Conservation (phyloP, 2,888 invertebrate genomes). For the Watsonalla binaria region DNA sequence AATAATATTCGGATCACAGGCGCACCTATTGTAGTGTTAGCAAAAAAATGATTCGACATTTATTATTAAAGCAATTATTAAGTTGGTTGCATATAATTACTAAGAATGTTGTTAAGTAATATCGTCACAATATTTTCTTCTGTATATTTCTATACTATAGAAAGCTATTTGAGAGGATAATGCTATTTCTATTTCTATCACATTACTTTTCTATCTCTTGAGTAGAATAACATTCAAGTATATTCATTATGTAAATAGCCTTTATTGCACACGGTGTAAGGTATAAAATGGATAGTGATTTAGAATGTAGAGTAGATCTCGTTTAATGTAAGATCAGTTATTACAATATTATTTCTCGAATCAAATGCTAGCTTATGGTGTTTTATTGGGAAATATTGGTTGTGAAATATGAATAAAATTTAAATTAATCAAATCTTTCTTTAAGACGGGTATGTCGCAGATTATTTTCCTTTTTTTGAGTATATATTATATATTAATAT, state of each 20-base stretch:
- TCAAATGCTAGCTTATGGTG: slow-evolving; percentile 2
- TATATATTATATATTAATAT: too few species aligned
- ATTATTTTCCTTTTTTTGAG: too few species aligned
- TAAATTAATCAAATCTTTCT: slow-evolving; percentile 15
- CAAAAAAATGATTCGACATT: too few species aligned
- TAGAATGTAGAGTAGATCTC: not conserved
- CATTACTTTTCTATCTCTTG: slow-evolving; percentile 4
- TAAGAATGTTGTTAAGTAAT: slow-evolving; percentile 1
- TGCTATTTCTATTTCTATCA: slow-evolving; percentile 5
- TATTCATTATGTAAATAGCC: slow-evolving; percentile 23
- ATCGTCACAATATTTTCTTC: slow-evolving; percentile 20
- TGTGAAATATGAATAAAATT: slow-evolving; percentile 15
- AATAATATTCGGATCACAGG: too few species aligned
- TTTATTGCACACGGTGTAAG: too few species aligned
- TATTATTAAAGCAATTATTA: not conserved
- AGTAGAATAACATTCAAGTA: too few species aligned
- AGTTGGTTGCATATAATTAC: slow-evolving; percentile 1
- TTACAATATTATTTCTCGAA: slow-evolving; percentile 11
- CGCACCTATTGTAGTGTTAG: too few species aligned
- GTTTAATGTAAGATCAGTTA: slow-evolving; percentile 5
- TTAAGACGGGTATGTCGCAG: too few species aligned
- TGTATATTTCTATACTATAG: slow-evolving; percentile 14
- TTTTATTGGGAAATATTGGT: slow-evolving; percentile 34
- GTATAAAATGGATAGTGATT: too few species aligned
- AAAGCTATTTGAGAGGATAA: slow-evolving; percentile 23